Base-by-base conservation (phyloP, 2,113 vertebrate species). In the Anarhynchus alexandrinus region DNA sequence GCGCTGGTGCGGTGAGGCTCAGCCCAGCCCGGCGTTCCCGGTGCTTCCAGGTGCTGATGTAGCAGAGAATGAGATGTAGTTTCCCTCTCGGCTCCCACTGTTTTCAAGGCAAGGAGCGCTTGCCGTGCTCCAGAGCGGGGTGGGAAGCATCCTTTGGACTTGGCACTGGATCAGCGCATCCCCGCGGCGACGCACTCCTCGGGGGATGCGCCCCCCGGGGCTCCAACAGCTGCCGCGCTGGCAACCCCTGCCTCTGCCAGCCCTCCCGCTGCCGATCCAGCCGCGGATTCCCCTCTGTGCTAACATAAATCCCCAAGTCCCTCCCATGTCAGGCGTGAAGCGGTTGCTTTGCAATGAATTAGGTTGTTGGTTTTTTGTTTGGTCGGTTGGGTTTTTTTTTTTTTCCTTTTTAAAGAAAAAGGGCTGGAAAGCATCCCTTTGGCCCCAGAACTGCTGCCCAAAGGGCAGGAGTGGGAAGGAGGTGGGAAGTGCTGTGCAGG, bases 21-120 rank as follows among this genome's bases (percentile, higher is more conserved):
- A 40, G 66, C 82, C 70, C 78, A 65, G 2, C 36, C 34, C 0
- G 0, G 36, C 22, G 23, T 55, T 61, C 92, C 69, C 0, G 0
- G 20, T 0, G 7, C 45, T 66, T 59, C 8, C 17, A 11, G 62
- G 11, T 1, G 2, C 43, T 38, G 17, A 2, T 9, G 64, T 8
- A 12, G 57, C 49, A 40, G 43, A 27, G 55, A 34, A 34, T 6
- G 65, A 89, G 69, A 42, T 0, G 1, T 27, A 14, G 38, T 52
- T 95, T 55, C 89, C 32, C 43, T 76, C 81, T 42, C 4, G 4
- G 55, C 36, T 92, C 87, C 55, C 1, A 5, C 29, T 2, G 36
- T 42, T 90, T 58, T 27, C 17, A 3, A 65, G 76, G 54, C 1
- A 0, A 76, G 45, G 47, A 86, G 67, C 3, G 1, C 73, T 79